Conservation (phyloP, 2,113 vertebrate genomes). For the Pseudorectes ferrugineus region DNA sequence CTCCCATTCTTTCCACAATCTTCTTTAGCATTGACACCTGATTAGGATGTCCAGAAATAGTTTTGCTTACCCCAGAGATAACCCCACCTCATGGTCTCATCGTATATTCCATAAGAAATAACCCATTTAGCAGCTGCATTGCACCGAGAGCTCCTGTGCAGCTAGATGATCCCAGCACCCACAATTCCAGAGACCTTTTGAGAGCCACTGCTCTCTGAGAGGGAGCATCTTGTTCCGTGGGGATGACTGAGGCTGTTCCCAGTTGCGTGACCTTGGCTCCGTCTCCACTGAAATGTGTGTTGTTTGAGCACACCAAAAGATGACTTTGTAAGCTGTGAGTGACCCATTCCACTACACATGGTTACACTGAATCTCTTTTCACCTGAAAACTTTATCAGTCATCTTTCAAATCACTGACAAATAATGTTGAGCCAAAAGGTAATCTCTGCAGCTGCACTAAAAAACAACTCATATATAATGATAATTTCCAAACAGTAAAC, state of each 20-base stretch:
- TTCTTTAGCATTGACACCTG: neutral
- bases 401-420: neutral
- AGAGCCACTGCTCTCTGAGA: neutral
- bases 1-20: neutral
- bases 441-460: neutral
- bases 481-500: neutral
- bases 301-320: neutral
- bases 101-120: neutral
- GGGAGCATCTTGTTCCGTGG: neutral
- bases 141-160: neutral
- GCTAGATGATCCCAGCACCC: neutral
- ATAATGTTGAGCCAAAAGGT: neutral
- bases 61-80: neutral
- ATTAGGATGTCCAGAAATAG: neutral
- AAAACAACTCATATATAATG: neutral
- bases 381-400: neutral
- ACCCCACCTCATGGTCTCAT: neutral
- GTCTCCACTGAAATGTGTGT: neutral
- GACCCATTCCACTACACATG: neutral
- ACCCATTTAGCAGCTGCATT: neutral
- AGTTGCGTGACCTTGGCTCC: neutral
- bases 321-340: neutral
- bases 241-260: neutral
- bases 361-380: neutral
- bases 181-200: neutral